phyloP scores from a whole-genome alignment of 2,797 vertebrate genomes.

The Glossophaga mutica region DNA sequence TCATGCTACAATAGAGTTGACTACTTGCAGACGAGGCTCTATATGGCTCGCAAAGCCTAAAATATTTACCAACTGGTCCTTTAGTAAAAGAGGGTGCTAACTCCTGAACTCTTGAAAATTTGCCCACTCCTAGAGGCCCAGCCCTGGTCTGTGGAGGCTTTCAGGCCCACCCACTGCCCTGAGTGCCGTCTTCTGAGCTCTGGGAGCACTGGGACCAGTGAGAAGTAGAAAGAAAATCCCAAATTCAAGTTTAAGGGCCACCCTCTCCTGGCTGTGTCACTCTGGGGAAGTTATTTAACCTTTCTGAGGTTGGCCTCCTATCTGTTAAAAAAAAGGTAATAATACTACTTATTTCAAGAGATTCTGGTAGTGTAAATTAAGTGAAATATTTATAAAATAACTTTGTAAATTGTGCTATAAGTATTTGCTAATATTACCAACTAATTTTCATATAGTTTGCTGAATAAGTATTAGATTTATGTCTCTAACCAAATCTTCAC shows the following conservation, averaged over 20 bases:
- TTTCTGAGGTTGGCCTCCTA: background rate
- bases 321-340: background rate
- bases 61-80: background rate
- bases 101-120: background rate
- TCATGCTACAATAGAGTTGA: background rate
- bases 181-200: background rate
- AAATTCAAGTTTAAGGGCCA: background rate
- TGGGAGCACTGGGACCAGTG: background rate
- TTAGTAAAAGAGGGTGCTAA: background rate
- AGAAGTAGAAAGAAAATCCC: background rate
- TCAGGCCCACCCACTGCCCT: background rate
- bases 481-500: background rate
- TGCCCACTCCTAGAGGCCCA: background rate
- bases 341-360: background rate
- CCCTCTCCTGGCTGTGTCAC: background rate
- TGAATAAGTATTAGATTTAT: background rate
- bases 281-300: background rate
- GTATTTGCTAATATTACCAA: background rate
- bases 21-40: rapidly evolving
- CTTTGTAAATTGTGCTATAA: background rate
- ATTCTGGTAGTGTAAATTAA: background rate
- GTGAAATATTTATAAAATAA: background rate
- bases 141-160: background rate
- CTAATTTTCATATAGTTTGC: background rate
- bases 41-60: background rate